These are phyloP conservation scores for Taxidea taxus DNA, from an alignment of 2,113 vertebrate genomes.

Conservation along the genomic window DNA sequence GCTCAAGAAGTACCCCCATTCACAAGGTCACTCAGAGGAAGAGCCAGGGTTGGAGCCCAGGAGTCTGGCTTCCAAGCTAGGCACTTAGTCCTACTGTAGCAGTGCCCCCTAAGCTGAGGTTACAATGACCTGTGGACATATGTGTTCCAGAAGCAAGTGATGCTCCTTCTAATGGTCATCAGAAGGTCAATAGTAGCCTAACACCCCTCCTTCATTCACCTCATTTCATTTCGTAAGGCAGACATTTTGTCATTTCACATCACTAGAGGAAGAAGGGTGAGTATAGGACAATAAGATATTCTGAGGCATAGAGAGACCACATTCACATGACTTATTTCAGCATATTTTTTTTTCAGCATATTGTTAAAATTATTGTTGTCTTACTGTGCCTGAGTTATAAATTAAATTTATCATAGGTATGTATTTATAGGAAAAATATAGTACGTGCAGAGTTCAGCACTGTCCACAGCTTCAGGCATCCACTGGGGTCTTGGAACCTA, in stretches of 20 bases:
- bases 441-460: background rate
- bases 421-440: background rate
- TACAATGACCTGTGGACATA: background rate
- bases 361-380: background rate
- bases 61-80: background rate
- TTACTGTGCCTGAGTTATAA: background rate
- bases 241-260: background rate
- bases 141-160: background rate
- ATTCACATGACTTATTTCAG: background rate
- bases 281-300: background rate
- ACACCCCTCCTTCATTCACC: background rate
- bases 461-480: background rate
- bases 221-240: background rate
- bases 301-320: background rate
- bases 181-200: background rate
- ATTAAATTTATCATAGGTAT: background rate
- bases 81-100: background rate
- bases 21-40: background rate
- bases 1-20: background rate
- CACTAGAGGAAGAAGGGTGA: background rate
- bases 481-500: background rate
- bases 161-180: background rate
- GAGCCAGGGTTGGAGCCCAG: background rate
- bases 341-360: background rate
- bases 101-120: background rate